Percentiles rank a stretch among this genome's conserved stretches.
These are phyloP conservation scores for Saxidomus purpurata DNA, from an alignment of 1,140 invertebrate species.

Conservation along the genomic window DNA sequence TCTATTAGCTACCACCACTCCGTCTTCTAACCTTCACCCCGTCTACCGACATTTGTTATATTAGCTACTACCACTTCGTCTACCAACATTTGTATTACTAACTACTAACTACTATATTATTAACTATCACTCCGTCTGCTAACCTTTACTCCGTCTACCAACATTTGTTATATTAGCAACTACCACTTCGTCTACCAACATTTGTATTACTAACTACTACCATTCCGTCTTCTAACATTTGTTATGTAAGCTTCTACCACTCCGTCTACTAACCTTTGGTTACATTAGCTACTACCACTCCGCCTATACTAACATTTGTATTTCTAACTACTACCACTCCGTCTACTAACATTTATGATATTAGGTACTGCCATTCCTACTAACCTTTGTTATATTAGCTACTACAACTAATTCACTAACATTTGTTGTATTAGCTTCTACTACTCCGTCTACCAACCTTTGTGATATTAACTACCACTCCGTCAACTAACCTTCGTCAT, in stretches of 20 bases:
- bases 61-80: conserved; percentile 38
- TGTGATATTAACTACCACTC: too few relatives aligned
- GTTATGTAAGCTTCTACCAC: too few relatives aligned
- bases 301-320: conserved; percentile 43
- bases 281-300: too few relatives aligned
- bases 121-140: conserved; percentile 34
- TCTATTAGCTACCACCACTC: too few relatives aligned
- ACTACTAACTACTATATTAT: conserved; percentile 36
- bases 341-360: too few relatives aligned
- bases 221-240: conserved; percentile 31
- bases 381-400: conserved; percentile 47
- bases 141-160: not conserved
- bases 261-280: too few relatives aligned
- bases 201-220: conserved; percentile 36
- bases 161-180: conserved; percentile 57
- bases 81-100: too few relatives aligned
- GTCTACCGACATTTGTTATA: conserved; percentile 42
- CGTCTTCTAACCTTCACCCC: too few relatives aligned
- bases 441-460: too few relatives aligned
- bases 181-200: conserved; percentile 29
- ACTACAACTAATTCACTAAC: conserved; percentile 21
- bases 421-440: too few relatives aligned
- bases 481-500: too few relatives aligned
- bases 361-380: too few relatives aligned
- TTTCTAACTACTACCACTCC: conserved; percentile 31